Conservation (phyloP, 2,797 vertebrate species). For the Falco biarmicus region DNA sequence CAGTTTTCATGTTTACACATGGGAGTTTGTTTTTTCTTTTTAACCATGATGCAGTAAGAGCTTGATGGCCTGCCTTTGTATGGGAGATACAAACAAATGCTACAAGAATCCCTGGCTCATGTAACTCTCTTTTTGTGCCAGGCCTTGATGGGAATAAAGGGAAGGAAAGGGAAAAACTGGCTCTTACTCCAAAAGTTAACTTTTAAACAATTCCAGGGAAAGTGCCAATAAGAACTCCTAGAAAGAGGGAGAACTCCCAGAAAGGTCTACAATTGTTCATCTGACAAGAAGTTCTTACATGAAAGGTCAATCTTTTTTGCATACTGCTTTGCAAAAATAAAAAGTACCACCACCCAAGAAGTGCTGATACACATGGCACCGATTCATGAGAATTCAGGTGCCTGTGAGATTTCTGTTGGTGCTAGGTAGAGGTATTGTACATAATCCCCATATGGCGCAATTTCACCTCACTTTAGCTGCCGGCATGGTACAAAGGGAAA, state of each 20-base stretch:
- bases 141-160: too few species aligned
- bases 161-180: too few species aligned
- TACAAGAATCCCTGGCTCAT: slow-evolving; percentile 71
- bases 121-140: slow-evolving; percentile 59
- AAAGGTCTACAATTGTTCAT: slow-evolving; percentile 70
- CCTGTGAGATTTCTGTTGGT: slow-evolving; percentile 26
- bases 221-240: slow-evolving; percentile 49
- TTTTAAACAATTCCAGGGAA: slow-evolving; percentile 46
- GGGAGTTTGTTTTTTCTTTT: slow-evolving; percentile 45
- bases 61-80: slow-evolving; percentile 54
- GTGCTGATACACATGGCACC: slow-evolving; percentile 45
- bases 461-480: slow-evolving; percentile 66
- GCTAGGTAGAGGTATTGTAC: slow-evolving; percentile 57
- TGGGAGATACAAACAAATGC: slow-evolving; percentile 64
- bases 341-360: slow-evolving; percentile 73
- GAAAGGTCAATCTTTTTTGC: slow-evolving; percentile 62
- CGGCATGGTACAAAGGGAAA: slow-evolving; percentile 69
- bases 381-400: slow-evolving; percentile 44
- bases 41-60: slow-evolving; percentile 60
- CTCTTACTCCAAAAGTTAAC: slow-evolving; percentile 39
- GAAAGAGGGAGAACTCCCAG: slow-evolving; percentile 73
- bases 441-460: slow-evolving; percentile 57
- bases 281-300: slow-evolving; percentile 72
- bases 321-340: slow-evolving; percentile 71
- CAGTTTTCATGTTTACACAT: slow-evolving; percentile 78